Percentiles rank a stretch among this genome's conserved stretches.
Evolutionary conservation across 92 coral and sea anemone genomes (phyloP).

Genomic region (Epizoanthus stellaris): DNA sequence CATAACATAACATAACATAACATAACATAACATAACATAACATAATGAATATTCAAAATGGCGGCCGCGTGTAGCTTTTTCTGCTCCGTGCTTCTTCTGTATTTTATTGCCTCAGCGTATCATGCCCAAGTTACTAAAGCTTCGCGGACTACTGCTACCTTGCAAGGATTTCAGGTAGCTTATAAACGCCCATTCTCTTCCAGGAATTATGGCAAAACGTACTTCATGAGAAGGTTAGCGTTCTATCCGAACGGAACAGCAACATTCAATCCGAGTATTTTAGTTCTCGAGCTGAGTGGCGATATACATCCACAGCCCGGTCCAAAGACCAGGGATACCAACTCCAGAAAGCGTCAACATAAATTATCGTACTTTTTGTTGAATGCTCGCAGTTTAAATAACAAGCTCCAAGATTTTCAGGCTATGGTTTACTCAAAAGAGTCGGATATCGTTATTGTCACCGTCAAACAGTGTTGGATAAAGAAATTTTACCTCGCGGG

Average conservation of each 20-base stretch:
- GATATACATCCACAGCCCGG: constrained; percentile 45
- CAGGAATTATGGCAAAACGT: not conserved
- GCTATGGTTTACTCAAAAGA: constrained; percentile 39
- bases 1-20: too few species aligned
- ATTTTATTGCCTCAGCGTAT: too few species aligned
- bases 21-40: too few species aligned
- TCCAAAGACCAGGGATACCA: constrained; percentile 10
- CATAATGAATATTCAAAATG: too few species aligned
- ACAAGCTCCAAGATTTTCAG: constrained; percentile 43
- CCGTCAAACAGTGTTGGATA: too few species aligned
- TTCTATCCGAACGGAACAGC: constrained; percentile 32
- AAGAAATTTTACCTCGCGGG: not conserved
- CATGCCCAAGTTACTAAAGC: too few species aligned
- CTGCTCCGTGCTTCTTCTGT: too few species aligned
- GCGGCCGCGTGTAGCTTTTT: too few species aligned
- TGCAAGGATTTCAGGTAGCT: too few species aligned
- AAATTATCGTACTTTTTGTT: constrained; percentile 20
- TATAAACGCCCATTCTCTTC: too few species aligned
- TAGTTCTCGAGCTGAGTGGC: constrained; percentile 9
- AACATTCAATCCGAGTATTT: constrained; percentile 31
- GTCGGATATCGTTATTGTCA: not conserved
- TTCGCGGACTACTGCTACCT: too few species aligned
- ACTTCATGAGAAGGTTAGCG: not conserved
- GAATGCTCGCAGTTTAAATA: constrained; percentile 46
- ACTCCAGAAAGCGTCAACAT: not conserved